Base-by-base conservation (phyloP, 2,888 invertebrate genomes). In the Spialia ferax region DNA sequence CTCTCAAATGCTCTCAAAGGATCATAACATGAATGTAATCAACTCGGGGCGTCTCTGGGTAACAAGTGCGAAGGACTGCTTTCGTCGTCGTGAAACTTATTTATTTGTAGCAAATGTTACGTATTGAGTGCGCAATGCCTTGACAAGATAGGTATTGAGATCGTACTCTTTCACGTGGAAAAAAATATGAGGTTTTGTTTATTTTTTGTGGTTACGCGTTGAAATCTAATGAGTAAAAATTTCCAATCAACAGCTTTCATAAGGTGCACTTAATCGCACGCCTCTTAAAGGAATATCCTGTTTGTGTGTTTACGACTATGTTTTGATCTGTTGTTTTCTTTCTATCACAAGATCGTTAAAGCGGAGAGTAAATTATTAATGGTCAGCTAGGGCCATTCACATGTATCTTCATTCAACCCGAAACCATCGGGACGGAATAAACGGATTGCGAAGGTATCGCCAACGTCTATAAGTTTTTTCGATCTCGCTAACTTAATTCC, bases 351-450 rank as follows among this genome's bases (percentile, higher is more conserved):
- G 57, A 50, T 64, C 48, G 70, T 69, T 65, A 74, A 73, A 71
- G 66, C 54, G 71, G 68, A 7, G 71, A 75, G 72, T 74, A 70
- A 72, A 74, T 74, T 74, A 72, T 69, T 69, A 70, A 71, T 71
- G 73, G 61, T 71, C 57, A 72, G 72, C 70, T 70, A 55, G 70
- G 66, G 54, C 67, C 67, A 71, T 76, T 77, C 71, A 74, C 71
- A 45, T 42, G n/a, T 48, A 57, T 72, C 60, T 72, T 71, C 73
- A 71, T 69, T 71, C 69, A 70, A 63, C 62, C 68, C 38, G 60
- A 23, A 54, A 68, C 63, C 48, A 20, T 22, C 26, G 48, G n/a
- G 6, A 60, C 23, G 60, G 29, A 60, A 48, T 29, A 20, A 61
- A 29, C 59, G 7, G 5, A 29, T 48, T 20, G 29, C 13, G 32